Percentiles rank a stretch among this genome's conserved stretches.
Conservation (phyloP, 2,113 vertebrate genomes). For the Gallinago jamesoni region DNA sequence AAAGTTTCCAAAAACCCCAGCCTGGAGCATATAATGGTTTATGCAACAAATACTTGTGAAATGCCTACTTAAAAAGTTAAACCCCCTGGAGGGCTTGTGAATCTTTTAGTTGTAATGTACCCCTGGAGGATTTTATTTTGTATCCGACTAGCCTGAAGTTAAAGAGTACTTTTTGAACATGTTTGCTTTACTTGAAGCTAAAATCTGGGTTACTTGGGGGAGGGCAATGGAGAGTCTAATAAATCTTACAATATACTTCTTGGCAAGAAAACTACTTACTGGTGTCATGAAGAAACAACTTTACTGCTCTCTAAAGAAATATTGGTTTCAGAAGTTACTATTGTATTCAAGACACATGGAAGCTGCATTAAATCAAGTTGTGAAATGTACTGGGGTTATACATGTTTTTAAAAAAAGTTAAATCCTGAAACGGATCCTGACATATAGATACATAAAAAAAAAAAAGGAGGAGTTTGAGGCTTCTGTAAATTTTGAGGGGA, state of each 20-base stretch:
- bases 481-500: constrained; percentile 73
- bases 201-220: constrained; percentile 78
- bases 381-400: constrained; percentile 65
- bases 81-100: constrained; percentile 47
- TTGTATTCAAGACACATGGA: constrained; percentile 75
- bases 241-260: constrained; percentile 78
- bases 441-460: neutral
- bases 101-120: constrained; percentile 33
- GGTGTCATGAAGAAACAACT: constrained; percentile 78
- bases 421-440: constrained; percentile 65
- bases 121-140: constrained; percentile 60
- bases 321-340: constrained; percentile 76
- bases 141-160: constrained; percentile 47
- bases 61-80: constrained; percentile 43
- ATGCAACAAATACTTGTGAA: constrained; percentile 54
- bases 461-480: constrained; percentile 46
- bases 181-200: constrained; percentile 72
- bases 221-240: constrained; percentile 71
- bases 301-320: constrained; percentile 75
- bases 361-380: constrained; percentile 78
- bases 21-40: constrained; percentile 32
- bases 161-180: constrained; percentile 66
- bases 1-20: constrained; percentile 2
- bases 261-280: constrained; percentile 72
- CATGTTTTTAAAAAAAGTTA: constrained; percentile 11